phyloP scores from a whole-genome alignment of 2,888 invertebrate genomes.

The Lacanobia oleracea region DNA sequence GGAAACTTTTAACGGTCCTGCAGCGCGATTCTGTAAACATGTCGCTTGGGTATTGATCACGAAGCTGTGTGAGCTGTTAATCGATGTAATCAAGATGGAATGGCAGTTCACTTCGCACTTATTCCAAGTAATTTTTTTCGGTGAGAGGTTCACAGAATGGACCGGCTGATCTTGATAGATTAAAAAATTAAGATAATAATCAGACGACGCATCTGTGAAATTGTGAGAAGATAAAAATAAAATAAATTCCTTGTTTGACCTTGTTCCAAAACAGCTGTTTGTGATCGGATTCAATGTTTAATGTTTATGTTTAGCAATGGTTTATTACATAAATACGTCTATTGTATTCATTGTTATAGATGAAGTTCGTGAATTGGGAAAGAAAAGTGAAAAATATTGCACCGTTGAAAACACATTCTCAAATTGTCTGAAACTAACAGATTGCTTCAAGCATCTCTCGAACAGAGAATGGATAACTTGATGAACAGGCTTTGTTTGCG shows the following conservation, averaged over 20 bases:
- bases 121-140: too few relatives aligned
- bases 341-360: neutral
- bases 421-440: neutral
- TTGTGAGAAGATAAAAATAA: conserved; percentile 23
- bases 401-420: neutral
- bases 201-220: conserved; percentile 21
- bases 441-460: neutral
- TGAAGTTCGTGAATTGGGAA: neutral
- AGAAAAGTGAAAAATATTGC: neutral
- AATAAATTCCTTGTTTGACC: conserved; percentile 20
- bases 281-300: conserved; percentile 11
- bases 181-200: conserved; percentile 20
- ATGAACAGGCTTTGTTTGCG: too few relatives aligned
- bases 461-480: neutral
- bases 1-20: too few relatives aligned
- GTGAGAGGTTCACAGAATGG: too few relatives aligned
- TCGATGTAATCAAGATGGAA: too few relatives aligned
- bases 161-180: neutral
- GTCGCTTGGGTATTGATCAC: too few relatives aligned
- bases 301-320: conserved; percentile 3
- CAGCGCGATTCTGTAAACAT: too few relatives aligned
- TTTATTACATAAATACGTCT: conserved; percentile 25
- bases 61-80: too few relatives aligned
- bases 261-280: conserved; percentile 32
- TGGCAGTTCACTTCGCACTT: too few relatives aligned